Base-by-base conservation (phyloP, 2,888 invertebrate genomes). In the Muschampia plurimacula region DNA sequence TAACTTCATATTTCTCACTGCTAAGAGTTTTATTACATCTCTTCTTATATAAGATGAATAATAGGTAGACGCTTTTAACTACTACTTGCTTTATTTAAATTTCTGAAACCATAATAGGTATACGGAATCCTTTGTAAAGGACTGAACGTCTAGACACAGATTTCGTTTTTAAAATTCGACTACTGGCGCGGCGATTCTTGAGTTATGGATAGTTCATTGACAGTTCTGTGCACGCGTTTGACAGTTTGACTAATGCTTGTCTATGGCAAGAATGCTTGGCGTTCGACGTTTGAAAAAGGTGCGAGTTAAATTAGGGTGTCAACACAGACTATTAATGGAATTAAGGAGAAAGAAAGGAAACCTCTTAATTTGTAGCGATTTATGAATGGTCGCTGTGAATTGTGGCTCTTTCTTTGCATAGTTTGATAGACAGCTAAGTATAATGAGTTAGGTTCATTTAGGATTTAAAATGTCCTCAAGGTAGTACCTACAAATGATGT, bases 231-330 rank as follows among this genome's bases (percentile, higher is more conserved):
- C 83, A 87, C 83, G 81, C 81, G 85, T 87, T 90, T 89, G 93
- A 92, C 93, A 91, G 87, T 83, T 91, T 93, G 92, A 93, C 89
- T 91, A 91, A 93, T 93, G 93, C 82, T 87, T 82, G 85, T 83
- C 87, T 88, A 87, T 87, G 84, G 80, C 71, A 73, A 76, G 80
- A 81, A 83, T 83, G 85, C 83, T 84, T 80, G 83, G 82, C 82
- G 81, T 84, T 87, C 82, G 87, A 86, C 83, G 84, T 86, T 86
- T 84, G 86, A 87, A 88, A 87, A 85, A 84, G 86, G 85, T 76
- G 80, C 80, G 82, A 77, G 73, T 77, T 77, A 76, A 83, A 84
- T 85, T 82, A 83, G 82, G 81, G 84, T 85, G 89, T 88, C 86
- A 86, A 76, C 77, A 77, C 70, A 46, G 67, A 69, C 63, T 77